A percentile compares a stretch with the other conserved stretches of the same genome.
phyloP scores from a whole-genome alignment of 2,888 invertebrate genomes.

The Hirtodrosophila histrioides region DNA sequence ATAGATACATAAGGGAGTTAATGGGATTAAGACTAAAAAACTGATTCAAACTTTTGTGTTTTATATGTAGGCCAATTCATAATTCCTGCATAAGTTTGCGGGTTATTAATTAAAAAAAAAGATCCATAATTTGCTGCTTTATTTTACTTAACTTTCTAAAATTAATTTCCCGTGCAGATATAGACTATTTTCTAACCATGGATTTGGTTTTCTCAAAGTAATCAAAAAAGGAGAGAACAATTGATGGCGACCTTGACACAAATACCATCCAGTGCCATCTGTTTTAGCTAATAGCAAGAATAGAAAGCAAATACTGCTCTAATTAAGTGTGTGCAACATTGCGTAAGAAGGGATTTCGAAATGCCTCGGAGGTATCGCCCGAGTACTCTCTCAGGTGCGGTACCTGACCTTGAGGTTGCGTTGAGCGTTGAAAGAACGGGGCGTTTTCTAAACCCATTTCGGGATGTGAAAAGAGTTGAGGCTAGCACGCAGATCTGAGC shows the following conservation, averaged over 20 bases:
- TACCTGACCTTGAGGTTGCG: conserved; percentile 66
- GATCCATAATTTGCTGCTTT: too few relatives aligned
- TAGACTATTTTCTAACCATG: too few relatives aligned
- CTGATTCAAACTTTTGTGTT: too few relatives aligned
- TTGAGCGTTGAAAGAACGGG: neutral
- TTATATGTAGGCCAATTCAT: too few relatives aligned
- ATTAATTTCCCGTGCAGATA: too few relatives aligned
- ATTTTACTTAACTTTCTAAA: too few relatives aligned
- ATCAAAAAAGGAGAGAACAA: conserved; percentile 14
- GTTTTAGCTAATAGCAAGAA: neutral
- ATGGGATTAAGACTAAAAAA: too few relatives aligned
- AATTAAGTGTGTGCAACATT: conserved; percentile 41
- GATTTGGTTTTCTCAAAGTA: neutral
- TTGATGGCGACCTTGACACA: conserved; percentile 36
- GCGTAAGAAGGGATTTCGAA: conserved; percentile 31
- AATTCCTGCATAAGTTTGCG: too few relatives aligned
- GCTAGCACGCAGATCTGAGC: neutral
- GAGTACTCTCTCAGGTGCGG: conserved; percentile 20
- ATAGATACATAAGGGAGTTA: too few relatives aligned
- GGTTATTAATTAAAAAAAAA: too few relatives aligned
- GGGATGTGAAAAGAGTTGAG: conserved; percentile 64
- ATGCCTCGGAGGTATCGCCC: neutral
- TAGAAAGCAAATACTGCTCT: neutral
- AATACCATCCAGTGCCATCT: conserved; percentile 6
- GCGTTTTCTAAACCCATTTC: conserved; percentile 67